Base-by-base conservation (phyloP, 2,888 invertebrate genomes). In the Aproaerema taeniolella region DNA sequence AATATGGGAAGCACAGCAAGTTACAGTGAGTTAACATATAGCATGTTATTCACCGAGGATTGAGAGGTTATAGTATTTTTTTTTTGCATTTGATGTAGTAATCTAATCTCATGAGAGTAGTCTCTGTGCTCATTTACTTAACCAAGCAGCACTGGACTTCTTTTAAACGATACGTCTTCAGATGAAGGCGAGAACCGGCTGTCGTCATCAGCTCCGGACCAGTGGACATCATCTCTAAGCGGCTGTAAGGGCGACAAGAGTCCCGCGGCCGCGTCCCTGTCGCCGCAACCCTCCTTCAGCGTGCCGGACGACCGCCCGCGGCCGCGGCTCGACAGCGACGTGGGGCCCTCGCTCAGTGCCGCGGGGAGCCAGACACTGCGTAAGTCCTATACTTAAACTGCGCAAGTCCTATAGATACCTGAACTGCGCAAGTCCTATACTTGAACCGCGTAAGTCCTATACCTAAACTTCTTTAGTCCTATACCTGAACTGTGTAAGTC, bases 331-430 rank as follows among this genome's bases (percentile, higher is more conserved):
- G 85, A 87, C 64, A 87, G 87, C 58, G 87, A 87, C 59, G 83
- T 87, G 12, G 87, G 87, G 1, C 74, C 86, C 1, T 73, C 76
- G 32, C 74, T 87, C 38, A 87, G 87, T 46, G 87, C 87, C 25
- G 87, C 85, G 30, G 83, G 81, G 45, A 87, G 86, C 46, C 82
- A 85, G 52, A 86, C 82, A 1, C 49, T 83, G 31, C 52, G 87
- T 87, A 44, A 49, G 53, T 35, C 6, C 10, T 5, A 20, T 8
- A 8, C 20, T 20, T 20, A 20, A n/a, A n/a, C n/a, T n/a, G n/a
- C n/a, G n/a, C n/a, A n/a, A n/a, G n/a, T n/a, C n/a, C n/a, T n/a
- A n/a, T n/a, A n/a, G n/a, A n/a, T n/a, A n/a, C n/a, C n/a, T n/a
- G n/a, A n/a, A n/a, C n/a, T n/a, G n/a, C n/a, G n/a, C n/a, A n/a